Percentiles rank a stretch among this genome's conserved stretches.
Evolutionary conservation across 2,888 invertebrate genomes (phyloP).

Genomic region (Thera britannica): DNA sequence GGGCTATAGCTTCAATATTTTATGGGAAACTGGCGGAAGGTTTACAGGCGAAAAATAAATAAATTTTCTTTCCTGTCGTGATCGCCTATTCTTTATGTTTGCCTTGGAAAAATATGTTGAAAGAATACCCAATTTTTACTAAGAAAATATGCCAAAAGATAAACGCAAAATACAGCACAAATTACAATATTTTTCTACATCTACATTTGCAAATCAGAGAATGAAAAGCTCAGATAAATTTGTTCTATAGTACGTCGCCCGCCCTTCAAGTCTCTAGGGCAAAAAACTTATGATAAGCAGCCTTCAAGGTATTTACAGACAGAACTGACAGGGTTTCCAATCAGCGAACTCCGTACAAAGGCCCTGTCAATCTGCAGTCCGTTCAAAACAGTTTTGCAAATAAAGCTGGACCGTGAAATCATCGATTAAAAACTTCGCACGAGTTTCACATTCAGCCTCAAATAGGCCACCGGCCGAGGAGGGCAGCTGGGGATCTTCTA

Average conservation of each 20-base stretch:
- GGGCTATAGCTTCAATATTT: conserved; percentile 30
- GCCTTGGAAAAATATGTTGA: too few species aligned
- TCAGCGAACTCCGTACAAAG: conserved; percentile 20
- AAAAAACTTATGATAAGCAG: too few species aligned
- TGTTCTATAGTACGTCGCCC: too few species aligned
- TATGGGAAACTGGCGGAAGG: conserved; percentile 9
- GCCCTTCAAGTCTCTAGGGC: too few species aligned
- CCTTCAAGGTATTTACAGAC: neutral
- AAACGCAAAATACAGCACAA: neutral
- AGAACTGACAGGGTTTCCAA: conserved; percentile 8
- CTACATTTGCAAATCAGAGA: too few species aligned
- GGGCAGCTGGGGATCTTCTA: neutral
- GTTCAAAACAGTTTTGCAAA: conserved; percentile 13
- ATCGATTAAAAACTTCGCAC: conserved; percentile 24
- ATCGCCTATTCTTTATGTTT: neutral
- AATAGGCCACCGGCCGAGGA: neutral
- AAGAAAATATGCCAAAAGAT: neutral
- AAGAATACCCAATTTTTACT: neutral
- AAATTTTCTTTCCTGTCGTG: neutral
- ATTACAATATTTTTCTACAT: too few species aligned
- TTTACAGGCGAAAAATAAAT: conserved; percentile 11
- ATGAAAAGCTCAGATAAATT: too few species aligned
- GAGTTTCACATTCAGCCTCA: conserved; percentile 1
- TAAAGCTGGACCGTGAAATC: conserved; percentile 18
- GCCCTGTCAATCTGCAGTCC: conserved; percentile 7